Evolutionary conservation across 2,797 vertebrate species (phyloP), one percentile per base, ranked within the genome.

Genomic region (Hypotaenidia okinawae): DNA sequence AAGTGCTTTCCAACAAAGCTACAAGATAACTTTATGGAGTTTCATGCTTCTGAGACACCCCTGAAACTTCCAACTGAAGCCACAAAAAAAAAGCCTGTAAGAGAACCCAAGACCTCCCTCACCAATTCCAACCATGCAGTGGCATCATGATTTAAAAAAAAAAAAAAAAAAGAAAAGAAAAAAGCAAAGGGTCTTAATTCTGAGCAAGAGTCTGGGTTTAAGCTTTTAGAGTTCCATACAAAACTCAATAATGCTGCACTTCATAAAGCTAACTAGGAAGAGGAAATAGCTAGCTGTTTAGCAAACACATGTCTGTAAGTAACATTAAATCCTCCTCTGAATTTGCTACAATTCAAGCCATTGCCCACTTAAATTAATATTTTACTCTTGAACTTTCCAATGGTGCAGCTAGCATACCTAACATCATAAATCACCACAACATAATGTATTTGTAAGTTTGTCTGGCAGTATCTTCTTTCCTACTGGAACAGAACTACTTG

Each of bases 1-100:
- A 97, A 97, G 87, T 84, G 88, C 75, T 94, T 95, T 96, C 88
- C 93, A 93, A 96, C 78, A 96, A 95, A 94, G 81, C 96, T 87
- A 62, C 74, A 89, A 95, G 92, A 93, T 72, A 96, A 95, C 93
- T 89, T 96, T 41, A 89, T 39, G 68, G 93, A 94, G 93, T 93
- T 96, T 33, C 0, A 6, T 72, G 83, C 30, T 92, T 95, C 83
- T 87, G 84, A 93, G 81, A 89, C n/a, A 72, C 22, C 37, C 68
- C 11, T 68, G 58, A 96, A 91, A 58, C n/a, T 67, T 91, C 66
- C 37, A 72, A 55, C n/a, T 51, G 27, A 11, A 12, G 47, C 63
- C 55, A 35, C 13, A 16, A 72, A 45, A 76, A 76, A 59, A 92
- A 87, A 88, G 43, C 4, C 41, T 45, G 19, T 16, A 59, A 47